Evolutionary conservation across 1,140 invertebrate genomes (phyloP), one percentile per base, ranked within the genome.

Genomic region (Subanguina moxae): DNA sequence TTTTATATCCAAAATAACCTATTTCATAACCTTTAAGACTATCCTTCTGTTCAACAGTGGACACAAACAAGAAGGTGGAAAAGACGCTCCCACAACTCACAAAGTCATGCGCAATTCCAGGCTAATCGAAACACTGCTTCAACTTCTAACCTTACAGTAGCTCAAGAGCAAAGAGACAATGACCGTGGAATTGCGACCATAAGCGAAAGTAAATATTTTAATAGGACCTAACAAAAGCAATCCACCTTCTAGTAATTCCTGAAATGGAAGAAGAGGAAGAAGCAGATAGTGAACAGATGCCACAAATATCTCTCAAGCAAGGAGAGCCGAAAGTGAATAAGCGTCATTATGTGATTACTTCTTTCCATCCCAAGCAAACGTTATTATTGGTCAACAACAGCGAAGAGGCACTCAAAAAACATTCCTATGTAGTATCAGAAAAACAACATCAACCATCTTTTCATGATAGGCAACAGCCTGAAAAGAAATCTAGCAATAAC

Each of bases 241-340:
- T n/a, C n/a, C n/a, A n/a, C n/a, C 17, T 32, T 61, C 8, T n/a
- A 61, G 58, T 61, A 32, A 61, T 61, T 61, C 58, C 58, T 30
- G 58, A 61, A 30, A 61, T 32, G 58, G 58, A 61, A 30, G 58
- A 61, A 3, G 58, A 61, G 27, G 58, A 61, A n/a, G 28, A 61
- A 7, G 48, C 15, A 52, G 48, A 52, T 7, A 1, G 17, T 7
- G 48, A 52, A 15, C 48, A 25, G n/a, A 3, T 52, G 15, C n/a
- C 48, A 15, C 3, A 25, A 25, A 7, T 52, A 21, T 52, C n/a
- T 7, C 17, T 15, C 15, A 19, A 52, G 3, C n/a, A 3, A 52
- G 8, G 17, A 25, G 15, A 52, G 48, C n/a, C 48, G 3, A 8
- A 52, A 15, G 15, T 21, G 23, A 52, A 15, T 21, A 52, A 52